Evolutionary conservation across 2,888 invertebrate species (phyloP), one percentile per base, ranked within the genome.

Genomic region (Pollenia griseotomentosa): DNA sequence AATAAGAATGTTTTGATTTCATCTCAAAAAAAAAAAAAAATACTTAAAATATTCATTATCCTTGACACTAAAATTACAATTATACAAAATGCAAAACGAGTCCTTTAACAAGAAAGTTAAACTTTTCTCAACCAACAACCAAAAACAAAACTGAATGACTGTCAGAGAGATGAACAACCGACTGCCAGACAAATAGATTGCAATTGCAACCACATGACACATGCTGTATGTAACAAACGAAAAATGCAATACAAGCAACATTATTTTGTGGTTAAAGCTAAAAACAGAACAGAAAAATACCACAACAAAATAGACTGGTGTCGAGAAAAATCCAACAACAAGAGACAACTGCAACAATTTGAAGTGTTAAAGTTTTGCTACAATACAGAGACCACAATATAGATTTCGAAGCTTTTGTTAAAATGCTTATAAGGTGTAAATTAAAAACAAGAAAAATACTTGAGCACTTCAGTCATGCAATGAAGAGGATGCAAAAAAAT

Each of bases 151-250:
- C 53, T 68, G 66, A 79, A 79, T 74, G 61, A 66, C 73, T 79
- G 61, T 79, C 79, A 79, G 59, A 73, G 51, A 74, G 83, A 71
- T 79, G 84, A 84, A 68, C 78, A 74, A 84, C 84, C 83, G 48
- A 80, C 80, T 73, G 44, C 63, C 81, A 73, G 87, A 84, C 84
- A 84, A 84, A 84, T 87, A 78, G 80, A 87, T 87, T 84, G 84
- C 87, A 87, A 55, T 81, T 80, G 51, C 81, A 81, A 87, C 87
- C 87, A 63, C 87, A 84, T 87, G 84, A 84, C 87, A 87, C 87
- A 83, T 84, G 86, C 77, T 84, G 83, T 55, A 80, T 1, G 83
- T 55, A 80, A 1, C 42, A 63, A 65, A 42, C 16, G 68, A 65
- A 79, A 77, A 74, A 48, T 65, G 66, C 78, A 83, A 59, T 59